Conservation (phyloP, 2,888 invertebrate species). For the Aricia artaxerxes region DNA sequence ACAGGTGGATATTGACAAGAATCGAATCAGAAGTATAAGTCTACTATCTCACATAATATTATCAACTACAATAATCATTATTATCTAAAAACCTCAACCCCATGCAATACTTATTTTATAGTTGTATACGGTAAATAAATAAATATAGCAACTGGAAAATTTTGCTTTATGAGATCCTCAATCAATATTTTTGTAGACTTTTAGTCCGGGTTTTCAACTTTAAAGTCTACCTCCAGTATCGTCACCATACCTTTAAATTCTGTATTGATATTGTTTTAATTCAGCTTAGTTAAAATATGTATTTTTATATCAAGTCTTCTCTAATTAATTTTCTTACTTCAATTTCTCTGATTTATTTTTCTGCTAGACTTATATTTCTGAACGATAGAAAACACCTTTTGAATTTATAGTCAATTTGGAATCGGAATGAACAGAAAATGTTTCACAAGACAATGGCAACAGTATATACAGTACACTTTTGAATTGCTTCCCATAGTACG, state of each 20-base stretch:
- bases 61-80: background rate
- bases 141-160: background rate
- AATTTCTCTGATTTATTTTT: background rate
- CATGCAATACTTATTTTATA: background rate
- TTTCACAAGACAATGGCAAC: constrained; percentile 21
- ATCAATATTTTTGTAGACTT: background rate
- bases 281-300: background rate
- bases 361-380: constrained; percentile 16
- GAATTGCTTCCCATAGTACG: constrained; percentile 16
- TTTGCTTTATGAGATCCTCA: background rate
- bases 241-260: background rate
- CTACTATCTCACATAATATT: background rate
- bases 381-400: constrained; percentile 4
- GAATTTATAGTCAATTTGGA: constrained; percentile 3
- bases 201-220: background rate
- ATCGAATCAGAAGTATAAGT: constrained; percentile 24
- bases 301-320: background rate
- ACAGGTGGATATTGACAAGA: background rate
- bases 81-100: background rate
- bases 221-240: background rate
- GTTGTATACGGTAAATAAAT: background rate
- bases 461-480: constrained; percentile 1
- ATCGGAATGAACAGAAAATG: constrained; percentile 11
- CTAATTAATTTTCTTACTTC: background rate
- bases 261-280: background rate